A percentile compares a stretch with the other conserved stretches of the same genome.
These are phyloP conservation scores for Willowsia nigromaculata DNA, from an alignment of 2,888 invertebrate genomes.

Conservation along the genomic window DNA sequence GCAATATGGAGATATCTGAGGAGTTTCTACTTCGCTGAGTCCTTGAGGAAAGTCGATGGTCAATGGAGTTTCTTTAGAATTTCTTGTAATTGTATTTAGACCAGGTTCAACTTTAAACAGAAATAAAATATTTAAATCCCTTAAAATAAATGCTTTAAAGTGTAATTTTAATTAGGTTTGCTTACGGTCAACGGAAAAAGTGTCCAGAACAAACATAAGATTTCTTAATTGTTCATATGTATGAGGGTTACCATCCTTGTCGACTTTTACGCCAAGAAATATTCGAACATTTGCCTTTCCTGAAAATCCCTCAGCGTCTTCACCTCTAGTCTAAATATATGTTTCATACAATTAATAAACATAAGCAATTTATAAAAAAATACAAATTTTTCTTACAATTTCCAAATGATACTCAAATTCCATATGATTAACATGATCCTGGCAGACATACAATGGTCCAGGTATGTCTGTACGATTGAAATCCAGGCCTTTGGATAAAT, in stretches of 20 bases:
- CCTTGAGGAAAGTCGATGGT: constrained; percentile 40
- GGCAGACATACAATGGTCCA: constrained; percentile 41
- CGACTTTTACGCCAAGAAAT: no score
- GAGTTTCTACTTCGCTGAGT: not conserved
- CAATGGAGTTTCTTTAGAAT: constrained; percentile 42
- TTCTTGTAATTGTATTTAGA: constrained; percentile 26
- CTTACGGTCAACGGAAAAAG: no score
- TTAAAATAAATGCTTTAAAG: not conserved
- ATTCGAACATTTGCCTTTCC: no score
- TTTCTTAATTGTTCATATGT: no score
- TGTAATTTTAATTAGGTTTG: not conserved
- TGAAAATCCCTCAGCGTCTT: no score
- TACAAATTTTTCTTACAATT: not conserved
- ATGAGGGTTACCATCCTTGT: no score
- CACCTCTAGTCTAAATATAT: no score
- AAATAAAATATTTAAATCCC: not conserved
- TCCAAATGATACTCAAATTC: constrained; percentile 42
- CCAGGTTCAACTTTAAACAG: constrained; percentile 19
- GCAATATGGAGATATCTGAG: constrained; percentile 38
- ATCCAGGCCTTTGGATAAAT: no score
- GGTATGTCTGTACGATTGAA: not conserved
- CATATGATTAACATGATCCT: constrained; percentile 53
- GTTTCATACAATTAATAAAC: no score
- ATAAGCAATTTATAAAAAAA: no score
- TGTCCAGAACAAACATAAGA: no score